phyloP scores from a whole-genome alignment of 2,797 vertebrate genomes.

The Heliangelus exortis region DNA sequence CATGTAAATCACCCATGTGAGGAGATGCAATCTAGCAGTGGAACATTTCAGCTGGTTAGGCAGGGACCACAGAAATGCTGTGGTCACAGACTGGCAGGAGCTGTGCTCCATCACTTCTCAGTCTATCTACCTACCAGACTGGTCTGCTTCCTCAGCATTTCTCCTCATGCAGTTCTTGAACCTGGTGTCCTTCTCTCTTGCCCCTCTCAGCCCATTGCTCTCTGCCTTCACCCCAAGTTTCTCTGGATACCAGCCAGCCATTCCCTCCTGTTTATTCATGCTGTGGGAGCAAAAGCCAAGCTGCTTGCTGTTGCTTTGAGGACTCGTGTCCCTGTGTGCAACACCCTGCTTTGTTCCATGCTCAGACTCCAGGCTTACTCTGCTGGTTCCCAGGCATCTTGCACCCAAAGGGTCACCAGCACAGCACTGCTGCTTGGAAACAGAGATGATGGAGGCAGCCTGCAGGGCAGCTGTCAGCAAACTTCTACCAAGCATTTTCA shows the following conservation, averaged over 20 bases:
- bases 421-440: background rate
- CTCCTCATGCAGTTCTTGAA: background rate
- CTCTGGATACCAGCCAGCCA: background rate
- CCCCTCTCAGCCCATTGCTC: background rate
- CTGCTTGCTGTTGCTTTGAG: background rate
- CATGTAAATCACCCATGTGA: background rate
- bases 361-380: background rate
- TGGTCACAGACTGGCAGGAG: accelerated
- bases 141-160: background rate
- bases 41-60: background rate
- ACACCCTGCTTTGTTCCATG: background rate
- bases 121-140: background rate
- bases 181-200: background rate
- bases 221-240: background rate
- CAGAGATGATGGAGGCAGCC: background rate
- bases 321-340: accelerated
- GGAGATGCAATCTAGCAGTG: background rate
- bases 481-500: background rate
- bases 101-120: background rate
- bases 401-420: background rate
- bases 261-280: background rate
- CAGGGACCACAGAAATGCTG: background rate
- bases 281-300: background rate
- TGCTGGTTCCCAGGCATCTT: background rate
- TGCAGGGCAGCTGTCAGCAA: background rate